These are phyloP conservation scores for Melinopterus prodromus DNA, from an alignment of 2,888 invertebrate genomes.

Conservation along the genomic window DNA sequence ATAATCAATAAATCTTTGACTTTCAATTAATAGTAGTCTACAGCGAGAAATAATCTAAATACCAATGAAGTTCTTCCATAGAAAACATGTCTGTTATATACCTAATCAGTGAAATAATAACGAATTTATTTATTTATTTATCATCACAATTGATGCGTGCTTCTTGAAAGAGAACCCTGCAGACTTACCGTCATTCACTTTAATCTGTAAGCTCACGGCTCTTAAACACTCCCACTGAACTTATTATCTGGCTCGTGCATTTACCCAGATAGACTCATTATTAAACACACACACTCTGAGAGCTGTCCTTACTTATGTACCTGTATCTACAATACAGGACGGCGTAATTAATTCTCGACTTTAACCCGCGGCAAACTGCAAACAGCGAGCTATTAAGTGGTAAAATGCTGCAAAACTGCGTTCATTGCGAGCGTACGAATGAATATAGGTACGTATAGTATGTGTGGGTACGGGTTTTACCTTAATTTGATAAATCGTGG, in stretches of 20 bases:
- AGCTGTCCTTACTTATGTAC: constrained; percentile 4
- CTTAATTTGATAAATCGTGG: constrained; percentile 4
- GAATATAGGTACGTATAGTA: not conserved
- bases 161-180: too few relatives aligned
- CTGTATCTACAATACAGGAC: not conserved
- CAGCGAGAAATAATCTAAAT: too few relatives aligned
- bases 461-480: not conserved
- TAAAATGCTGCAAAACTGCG: not conserved
- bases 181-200: too few relatives aligned
- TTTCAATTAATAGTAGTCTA: too few relatives aligned
- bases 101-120: too few relatives aligned
- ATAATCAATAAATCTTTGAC: too few relatives aligned
- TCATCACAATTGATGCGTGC: too few relatives aligned
- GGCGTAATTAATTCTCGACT: not conserved
- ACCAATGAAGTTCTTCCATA: too few relatives aligned
- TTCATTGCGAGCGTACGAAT: not conserved
- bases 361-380: not conserved
- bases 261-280: not conserved
- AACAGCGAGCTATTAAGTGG: not conserved
- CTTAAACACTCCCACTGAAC: not conserved
- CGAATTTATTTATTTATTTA: too few relatives aligned
- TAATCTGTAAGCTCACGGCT: too few relatives aligned
- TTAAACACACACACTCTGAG: not conserved
- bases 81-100: too few relatives aligned
- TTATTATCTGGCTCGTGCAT: not conserved